These are phyloP conservation scores for Caracal caracal DNA, from an alignment of 2,113 vertebrate genomes.

Conservation along the genomic window DNA sequence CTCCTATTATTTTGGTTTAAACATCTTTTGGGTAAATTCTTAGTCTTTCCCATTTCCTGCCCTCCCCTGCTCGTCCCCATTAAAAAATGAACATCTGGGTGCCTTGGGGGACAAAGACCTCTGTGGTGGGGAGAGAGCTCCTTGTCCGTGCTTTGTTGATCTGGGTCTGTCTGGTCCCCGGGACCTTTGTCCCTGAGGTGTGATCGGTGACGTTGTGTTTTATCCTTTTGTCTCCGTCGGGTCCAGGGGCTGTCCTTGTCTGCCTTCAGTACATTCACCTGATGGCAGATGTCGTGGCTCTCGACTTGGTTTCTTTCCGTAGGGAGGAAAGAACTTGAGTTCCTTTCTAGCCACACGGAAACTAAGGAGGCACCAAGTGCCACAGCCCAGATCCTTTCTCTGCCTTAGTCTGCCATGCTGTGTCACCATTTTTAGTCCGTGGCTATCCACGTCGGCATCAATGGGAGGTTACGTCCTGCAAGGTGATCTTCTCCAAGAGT, in stretches of 20 bases:
- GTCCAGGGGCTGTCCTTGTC: background rate
- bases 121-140: background rate
- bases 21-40: background rate
- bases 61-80: background rate
- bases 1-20: background rate
- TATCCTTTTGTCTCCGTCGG: background rate
- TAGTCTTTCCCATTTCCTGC: background rate
- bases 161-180: background rate
- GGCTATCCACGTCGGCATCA: background rate
- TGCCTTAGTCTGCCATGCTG: background rate
- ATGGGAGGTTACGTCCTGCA: background rate
- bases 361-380: background rate
- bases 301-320: background rate
- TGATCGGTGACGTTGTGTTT: background rate
- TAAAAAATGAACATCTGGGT: background rate
- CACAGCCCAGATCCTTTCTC: background rate
- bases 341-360: background rate
- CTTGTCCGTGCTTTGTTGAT: background rate
- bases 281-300: background rate
- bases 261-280: background rate
- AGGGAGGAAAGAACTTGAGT: background rate
- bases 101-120: background rate
- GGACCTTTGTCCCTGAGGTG: background rate
- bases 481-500: background rate
- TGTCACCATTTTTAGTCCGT: background rate